Evolutionary conservation across 2,888 invertebrate genomes (phyloP).

Genomic region (Agonopterix subpropinquella): DNA sequence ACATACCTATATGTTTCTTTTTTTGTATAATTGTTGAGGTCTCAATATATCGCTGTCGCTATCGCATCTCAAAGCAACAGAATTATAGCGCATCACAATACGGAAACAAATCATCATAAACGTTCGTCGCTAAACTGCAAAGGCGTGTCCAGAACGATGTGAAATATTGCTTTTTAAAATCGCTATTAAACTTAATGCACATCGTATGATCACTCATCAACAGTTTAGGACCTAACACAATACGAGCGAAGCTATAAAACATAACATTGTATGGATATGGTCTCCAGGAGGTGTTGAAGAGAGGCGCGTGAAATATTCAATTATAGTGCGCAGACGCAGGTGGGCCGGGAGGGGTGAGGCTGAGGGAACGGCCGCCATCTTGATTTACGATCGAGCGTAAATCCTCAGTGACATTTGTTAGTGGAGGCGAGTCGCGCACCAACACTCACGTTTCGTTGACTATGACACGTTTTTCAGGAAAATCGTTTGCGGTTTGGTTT

Average conservation of each 20-base stretch:
- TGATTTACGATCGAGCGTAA: conserved; percentile 72
- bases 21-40: conserved; percentile 15
- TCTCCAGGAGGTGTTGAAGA: conserved; percentile 67
- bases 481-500: conserved; percentile 39
- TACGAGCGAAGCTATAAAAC: conserved; percentile 58
- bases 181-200: conserved; percentile 67
- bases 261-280: conserved; percentile 64
- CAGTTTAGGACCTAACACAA: conserved; percentile 73
- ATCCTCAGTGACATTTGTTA: conserved; percentile 72
- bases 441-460: conserved; percentile 27
- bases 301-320: conserved; percentile 72
- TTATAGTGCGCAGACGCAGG: conserved; percentile 68
- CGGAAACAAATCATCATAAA: conserved; percentile 74
- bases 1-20: background rate
- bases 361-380: conserved; percentile 58
- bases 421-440: conserved; percentile 47
- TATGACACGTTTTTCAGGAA: conserved; percentile 55
- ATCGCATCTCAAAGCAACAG: conserved; percentile 35
- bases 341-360: conserved; percentile 36
- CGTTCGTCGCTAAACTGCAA: conserved; percentile 53
- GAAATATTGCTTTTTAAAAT: conserved; percentile 72
- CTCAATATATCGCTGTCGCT: conserved; percentile 40
- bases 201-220: conserved; percentile 70
- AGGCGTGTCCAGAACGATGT: conserved; percentile 61
- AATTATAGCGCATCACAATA: conserved; percentile 39